Evolutionary conservation across 64 coral and sea anemone species (phyloP), one percentile per base, ranked within the genome.

Genomic region (Hydrozoanthus tunicans): DNA sequence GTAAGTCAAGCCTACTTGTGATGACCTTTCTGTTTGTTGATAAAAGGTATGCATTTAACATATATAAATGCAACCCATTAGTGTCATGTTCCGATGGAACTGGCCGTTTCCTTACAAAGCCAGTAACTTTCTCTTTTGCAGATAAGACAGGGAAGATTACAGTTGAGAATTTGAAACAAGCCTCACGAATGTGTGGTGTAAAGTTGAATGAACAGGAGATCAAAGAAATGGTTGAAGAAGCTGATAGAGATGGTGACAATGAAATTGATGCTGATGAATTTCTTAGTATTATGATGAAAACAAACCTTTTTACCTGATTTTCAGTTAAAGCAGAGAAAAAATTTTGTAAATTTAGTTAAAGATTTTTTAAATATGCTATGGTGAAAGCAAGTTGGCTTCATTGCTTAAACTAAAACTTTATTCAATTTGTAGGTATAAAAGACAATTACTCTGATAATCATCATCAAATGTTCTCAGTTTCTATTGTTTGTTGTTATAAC

Each of bases 221-320:
- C 6, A 95, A 93, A 77, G 94, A 98, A 75, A 98, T 98, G 96
- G 93, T 98, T 65, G 89, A 90, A 91, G 96, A 98, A 85, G 96
- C 96, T 13, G 96, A 98, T 24, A 91, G 82, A 80, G 90, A 98
- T 80, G 96, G 96, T 17, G 96, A 98, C 58, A 95, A 89, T 81
- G 79, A 95, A 89, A 76, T 98, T 14, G 89, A 93, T 62, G 81
- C 91, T 54, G 94, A 95, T 25, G 96, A 98, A 71, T 98, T 98
- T 86, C 84, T 98, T 11, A 93, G 91, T 24, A 85, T 98, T 3
- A 98, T 98, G 96, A 53, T 95, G 9, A 98, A 98, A 85, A 98
- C 96, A 65, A 98, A 98, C 80, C 89, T 98, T 70, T 98, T 98
- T 65, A 57, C 73, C 23, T 89, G 60, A 95, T 73, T 5, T 66